Conservation (phyloP, 2,888 invertebrate species). For the Platycheirus albimanus region DNA sequence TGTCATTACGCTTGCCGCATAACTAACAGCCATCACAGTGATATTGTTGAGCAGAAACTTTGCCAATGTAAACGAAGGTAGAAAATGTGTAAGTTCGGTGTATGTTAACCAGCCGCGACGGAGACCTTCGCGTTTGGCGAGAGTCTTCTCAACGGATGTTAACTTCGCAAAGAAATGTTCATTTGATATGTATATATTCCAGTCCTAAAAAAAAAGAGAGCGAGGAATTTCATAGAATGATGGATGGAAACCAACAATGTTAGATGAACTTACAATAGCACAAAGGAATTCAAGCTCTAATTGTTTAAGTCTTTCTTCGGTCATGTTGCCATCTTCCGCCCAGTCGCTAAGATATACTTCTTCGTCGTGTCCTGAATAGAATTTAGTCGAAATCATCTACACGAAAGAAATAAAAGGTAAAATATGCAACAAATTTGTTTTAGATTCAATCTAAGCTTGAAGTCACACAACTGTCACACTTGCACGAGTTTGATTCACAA, state of each 20-base stretch:
- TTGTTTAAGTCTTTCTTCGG: slow-evolving; percentile 88
- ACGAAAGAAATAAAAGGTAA: neutral
- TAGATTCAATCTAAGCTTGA: too few species aligned
- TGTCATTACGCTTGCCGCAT: slow-evolving; percentile 82
- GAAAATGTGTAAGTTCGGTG: slow-evolving; percentile 86
- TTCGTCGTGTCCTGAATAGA: slow-evolving; percentile 96
- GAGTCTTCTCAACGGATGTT: slow-evolving; percentile 86
- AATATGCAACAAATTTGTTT: too few species aligned
- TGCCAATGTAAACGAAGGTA: slow-evolving; percentile 81
- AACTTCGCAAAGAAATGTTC: slow-evolving; percentile 90
- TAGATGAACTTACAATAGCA: slow-evolving; percentile 89
- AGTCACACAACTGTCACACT: too few species aligned
- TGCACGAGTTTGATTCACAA: too few species aligned
- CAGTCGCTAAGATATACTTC: slow-evolving; percentile 93
- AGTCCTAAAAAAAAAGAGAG: slow-evolving; percentile 85
- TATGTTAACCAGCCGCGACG: slow-evolving; percentile 93
- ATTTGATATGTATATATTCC: slow-evolving; percentile 92
- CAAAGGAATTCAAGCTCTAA: slow-evolving; percentile 94
- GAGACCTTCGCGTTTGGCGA: slow-evolving; percentile 89
- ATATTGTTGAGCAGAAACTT: slow-evolving; percentile 80
- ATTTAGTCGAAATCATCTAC: slow-evolving; percentile 98
- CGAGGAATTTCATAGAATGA: slow-evolving; percentile 16
- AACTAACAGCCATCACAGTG: slow-evolving; percentile 81
- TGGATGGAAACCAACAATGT: neutral
- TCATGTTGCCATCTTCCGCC: slow-evolving; percentile 92